Base-by-base conservation (phyloP, 2,113 vertebrate species). In the Clarias macrocephalus region DNA sequence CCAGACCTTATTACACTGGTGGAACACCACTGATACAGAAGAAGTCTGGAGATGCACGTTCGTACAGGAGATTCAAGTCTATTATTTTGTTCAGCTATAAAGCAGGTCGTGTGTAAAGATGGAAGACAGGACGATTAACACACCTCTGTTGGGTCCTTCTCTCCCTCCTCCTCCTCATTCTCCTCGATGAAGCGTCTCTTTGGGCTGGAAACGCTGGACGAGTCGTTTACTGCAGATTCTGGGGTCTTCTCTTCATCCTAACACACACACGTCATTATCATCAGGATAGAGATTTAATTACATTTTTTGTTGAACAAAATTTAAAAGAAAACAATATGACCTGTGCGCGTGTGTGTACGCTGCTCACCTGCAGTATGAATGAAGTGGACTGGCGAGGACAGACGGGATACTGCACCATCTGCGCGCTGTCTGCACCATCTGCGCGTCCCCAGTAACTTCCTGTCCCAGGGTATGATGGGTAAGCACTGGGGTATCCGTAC, bases 331-430 rank as follows among this genome's bases (percentile, higher is more conserved):
- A 8, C 48, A 48, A 48, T 48, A 48, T 8, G 48, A 37, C 33
- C 33, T 2, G 33, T 33, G 33, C 2, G 42, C 42, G 63, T 28
- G 33, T 2, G 6, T 54, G 12, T 11, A 30, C 6, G 1, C 10
- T 3, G 65, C 88, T 88, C 91, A 95, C 95, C 95, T 94, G 92
- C 86, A 89, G 92, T 65, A 95, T 86, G 90, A 94, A 95, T 33
- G 94, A 88, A 83, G 94, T 92, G 15, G 91, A 89, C 89, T 94
- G 94, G 88, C 94, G 92, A 85, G 95, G 94, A 92, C 95, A 95
- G 92, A 96, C 91, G 0, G 95, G 95, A 93, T 96, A 96, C 94
- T 95, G 95, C 93, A 96, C 94, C 94, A 95, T 94, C 68, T 85
- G 83, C 3, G 83, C 68, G 19, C 68, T 4, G 21, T 85, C 70